These are phyloP conservation scores for Mycteria americana DNA, from an alignment of 2,797 vertebrate species.

Conservation along the genomic window DNA sequence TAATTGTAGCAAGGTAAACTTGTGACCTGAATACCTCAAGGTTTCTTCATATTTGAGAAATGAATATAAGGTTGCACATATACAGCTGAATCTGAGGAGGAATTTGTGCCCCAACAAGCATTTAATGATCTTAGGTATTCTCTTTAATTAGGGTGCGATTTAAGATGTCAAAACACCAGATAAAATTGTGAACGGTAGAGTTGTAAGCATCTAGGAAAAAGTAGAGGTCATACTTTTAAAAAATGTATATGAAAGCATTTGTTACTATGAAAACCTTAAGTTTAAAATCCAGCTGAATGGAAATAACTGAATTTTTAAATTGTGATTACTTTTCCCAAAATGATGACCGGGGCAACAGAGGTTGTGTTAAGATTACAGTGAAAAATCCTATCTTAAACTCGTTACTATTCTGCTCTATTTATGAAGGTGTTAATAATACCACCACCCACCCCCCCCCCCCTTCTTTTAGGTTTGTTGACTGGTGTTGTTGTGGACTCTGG, in stretches of 20 bases:
- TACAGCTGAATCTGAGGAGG: neutral
- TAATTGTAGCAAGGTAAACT: neutral
- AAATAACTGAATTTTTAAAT: neutral
- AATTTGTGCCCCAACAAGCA: neutral
- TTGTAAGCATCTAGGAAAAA: neutral
- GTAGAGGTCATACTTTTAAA: neutral
- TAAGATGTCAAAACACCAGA: neutral
- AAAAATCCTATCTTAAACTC: neutral
- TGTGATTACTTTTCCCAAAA: neutral
- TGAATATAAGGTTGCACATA: neutral
- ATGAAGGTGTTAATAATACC: neutral
- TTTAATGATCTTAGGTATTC: neutral
- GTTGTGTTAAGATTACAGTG: neutral
- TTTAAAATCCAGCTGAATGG: neutral
- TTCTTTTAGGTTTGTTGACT: slow-evolving; percentile 80
- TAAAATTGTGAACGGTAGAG: neutral
- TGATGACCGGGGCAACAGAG: neutral
- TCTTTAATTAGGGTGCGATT: neutral
- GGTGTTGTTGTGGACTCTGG: slow-evolving; percentile 91
- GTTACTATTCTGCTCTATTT: neutral
- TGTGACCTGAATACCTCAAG: neutral
- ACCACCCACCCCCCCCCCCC: too few relatives aligned
- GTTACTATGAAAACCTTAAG: neutral
- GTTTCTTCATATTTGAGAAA: neutral
- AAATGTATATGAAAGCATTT: neutral